These are phyloP conservation scores for Salvator merianae DNA, from an alignment of 2,113 vertebrate genomes.

Conservation along the genomic window DNA sequence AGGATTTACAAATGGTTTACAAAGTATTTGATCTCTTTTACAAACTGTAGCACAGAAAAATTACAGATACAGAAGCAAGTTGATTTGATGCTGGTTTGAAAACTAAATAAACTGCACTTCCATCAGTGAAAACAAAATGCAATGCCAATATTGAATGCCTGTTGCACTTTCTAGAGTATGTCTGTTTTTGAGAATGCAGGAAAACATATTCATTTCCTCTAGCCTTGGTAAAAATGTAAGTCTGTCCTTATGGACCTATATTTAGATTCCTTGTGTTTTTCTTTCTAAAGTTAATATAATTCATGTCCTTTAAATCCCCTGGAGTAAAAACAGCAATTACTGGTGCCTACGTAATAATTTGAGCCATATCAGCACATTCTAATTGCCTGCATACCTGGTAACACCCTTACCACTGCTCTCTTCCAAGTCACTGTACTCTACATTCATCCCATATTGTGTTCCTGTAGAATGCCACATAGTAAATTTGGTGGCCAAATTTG, in stretches of 20 bases:
- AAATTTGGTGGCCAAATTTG: conserved; percentile 8
- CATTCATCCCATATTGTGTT: not conserved
- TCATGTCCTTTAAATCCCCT: conserved; percentile 39
- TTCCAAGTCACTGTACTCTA: not conserved
- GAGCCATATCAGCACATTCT: conserved; percentile 41
- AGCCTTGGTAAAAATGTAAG: conserved; percentile 41
- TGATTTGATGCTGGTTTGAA: conserved; percentile 36
- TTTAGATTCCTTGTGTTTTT: conserved; percentile 58
- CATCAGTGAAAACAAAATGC: conserved; percentile 25
- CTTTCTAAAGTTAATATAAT: conserved; percentile 57
- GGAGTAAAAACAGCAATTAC: conserved; percentile 58
- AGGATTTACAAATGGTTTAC: too few relatives aligned
- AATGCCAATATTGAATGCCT: conserved; percentile 1
- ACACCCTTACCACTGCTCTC: conserved; percentile 19
- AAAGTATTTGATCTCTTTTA: not conserved
- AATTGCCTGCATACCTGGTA: conserved; percentile 49
- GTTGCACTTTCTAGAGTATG: conserved; percentile 26
- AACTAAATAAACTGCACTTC: conserved; percentile 15
- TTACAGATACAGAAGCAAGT: conserved; percentile 31
- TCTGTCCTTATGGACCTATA: conserved; percentile 32
- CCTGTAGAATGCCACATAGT: not conserved
- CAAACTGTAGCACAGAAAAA: conserved; percentile 22
- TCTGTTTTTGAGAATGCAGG: conserved; percentile 1
- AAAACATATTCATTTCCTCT: not conserved
- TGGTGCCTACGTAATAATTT: conserved; percentile 14